These are phyloP conservation scores for Xiphydria camelus DNA, from an alignment of 2,888 invertebrate genomes.

Conservation along the genomic window DNA sequence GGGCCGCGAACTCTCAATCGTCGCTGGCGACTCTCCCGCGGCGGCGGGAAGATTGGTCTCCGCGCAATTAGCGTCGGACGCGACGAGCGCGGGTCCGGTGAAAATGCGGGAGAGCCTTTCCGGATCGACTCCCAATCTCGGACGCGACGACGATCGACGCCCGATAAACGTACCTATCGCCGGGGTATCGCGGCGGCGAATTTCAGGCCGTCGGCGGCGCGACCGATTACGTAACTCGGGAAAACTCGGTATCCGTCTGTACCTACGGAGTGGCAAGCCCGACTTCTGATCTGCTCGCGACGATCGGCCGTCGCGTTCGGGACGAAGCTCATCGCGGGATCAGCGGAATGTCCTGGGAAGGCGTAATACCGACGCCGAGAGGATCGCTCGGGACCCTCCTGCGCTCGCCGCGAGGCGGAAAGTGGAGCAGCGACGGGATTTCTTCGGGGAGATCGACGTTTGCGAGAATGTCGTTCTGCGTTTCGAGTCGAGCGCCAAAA, in stretches of 20 bases:
- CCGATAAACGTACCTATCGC: too few relatives aligned
- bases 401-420: too few relatives aligned
- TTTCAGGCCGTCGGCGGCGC: background rate
- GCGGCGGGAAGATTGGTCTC: background rate
- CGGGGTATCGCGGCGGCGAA: background rate
- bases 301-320: background rate
- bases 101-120: background rate
- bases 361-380: too few relatives aligned
- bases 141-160: too few relatives aligned
- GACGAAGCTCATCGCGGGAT: too few relatives aligned
- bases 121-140: too few relatives aligned
- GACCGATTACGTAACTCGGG: background rate
- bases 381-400: too few relatives aligned
- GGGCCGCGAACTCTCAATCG: conserved; percentile 24
- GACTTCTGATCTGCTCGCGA: background rate
- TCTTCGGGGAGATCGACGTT: too few relatives aligned
- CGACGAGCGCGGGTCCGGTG: background rate
- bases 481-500: too few relatives aligned
- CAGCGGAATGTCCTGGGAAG: too few relatives aligned
- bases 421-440: background rate
- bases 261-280: background rate
- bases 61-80: background rate
- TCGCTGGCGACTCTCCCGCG: conserved; percentile 6
- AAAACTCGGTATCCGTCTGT: background rate
- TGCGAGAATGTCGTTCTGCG: too few relatives aligned